These are phyloP conservation scores for Watsonalla cultraria DNA, from an alignment of 2,888 invertebrate species.

Conservation along the genomic window DNA sequence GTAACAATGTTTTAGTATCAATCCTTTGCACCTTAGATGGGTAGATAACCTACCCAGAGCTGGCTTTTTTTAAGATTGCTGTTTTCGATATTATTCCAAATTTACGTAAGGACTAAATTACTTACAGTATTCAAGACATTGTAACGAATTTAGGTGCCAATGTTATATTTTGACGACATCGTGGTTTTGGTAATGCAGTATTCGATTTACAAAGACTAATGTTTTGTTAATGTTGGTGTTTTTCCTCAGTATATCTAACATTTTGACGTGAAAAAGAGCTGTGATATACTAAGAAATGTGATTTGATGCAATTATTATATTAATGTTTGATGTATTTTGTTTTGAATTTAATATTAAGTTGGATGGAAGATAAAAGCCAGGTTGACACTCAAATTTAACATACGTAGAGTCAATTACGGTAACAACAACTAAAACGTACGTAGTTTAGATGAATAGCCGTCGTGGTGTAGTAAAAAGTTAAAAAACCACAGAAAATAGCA, in stretches of 20 bases:
- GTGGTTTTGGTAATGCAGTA: slow-evolving; percentile 17
- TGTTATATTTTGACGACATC: slow-evolving; percentile 9
- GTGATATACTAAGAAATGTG: slow-evolving; percentile 48
- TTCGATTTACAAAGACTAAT: slow-evolving; percentile 18
- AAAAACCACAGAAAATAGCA: too few relatives aligned
- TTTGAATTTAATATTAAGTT: slow-evolving; percentile 36
- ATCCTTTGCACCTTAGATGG: slow-evolving; percentile 1
- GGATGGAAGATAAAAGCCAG: background rate
- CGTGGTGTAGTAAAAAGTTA: too few relatives aligned
- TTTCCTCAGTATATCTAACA: slow-evolving; percentile 6
- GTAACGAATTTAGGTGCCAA: slow-evolving; percentile 5
- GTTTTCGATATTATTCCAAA: too few relatives aligned
- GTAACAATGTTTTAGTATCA: slow-evolving; percentile 6
- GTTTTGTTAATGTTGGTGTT: slow-evolving; percentile 14
- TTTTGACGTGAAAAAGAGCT: slow-evolving; percentile 18
- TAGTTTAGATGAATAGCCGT: too few relatives aligned
- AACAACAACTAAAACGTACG: background rate
- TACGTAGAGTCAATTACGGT: background rate
- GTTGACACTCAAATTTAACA: background rate
- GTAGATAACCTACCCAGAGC: too few relatives aligned
- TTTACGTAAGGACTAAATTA: too few relatives aligned
- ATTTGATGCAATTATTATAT: slow-evolving; percentile 45
- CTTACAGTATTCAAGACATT: slow-evolving; percentile 6
- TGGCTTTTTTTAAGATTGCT: background rate
- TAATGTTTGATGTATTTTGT: slow-evolving; percentile 26